Percentiles rank a stretch among this genome's conserved stretches.
These are phyloP conservation scores for Dysdera silvatica DNA, from an alignment of 1,140 invertebrate species.

Conservation along the genomic window DNA sequence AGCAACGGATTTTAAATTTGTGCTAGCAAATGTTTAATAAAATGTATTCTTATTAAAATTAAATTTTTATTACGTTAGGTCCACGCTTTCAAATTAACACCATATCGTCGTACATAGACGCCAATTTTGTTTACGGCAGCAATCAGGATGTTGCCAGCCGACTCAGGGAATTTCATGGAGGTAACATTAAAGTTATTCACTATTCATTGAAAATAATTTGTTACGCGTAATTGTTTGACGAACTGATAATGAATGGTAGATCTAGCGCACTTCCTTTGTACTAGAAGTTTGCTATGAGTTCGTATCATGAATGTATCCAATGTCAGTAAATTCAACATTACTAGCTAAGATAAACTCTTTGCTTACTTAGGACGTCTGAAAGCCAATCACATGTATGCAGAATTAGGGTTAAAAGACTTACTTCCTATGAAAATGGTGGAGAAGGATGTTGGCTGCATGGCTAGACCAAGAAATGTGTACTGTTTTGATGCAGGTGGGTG, in stretches of 20 bases:
- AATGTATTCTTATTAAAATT: not conserved
- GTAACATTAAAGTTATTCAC: too few species aligned
- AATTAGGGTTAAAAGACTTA: slow-evolving; percentile 79
- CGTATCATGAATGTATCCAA: not conserved
- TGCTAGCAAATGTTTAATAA: not conserved
- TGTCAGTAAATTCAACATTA: not conserved
- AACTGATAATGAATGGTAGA: not conserved
- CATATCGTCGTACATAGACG: slow-evolving; percentile 49
- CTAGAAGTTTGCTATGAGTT: not conserved
- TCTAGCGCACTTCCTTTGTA: not conserved
- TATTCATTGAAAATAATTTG: too few species aligned
- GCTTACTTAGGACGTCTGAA: slow-evolving; percentile 31
- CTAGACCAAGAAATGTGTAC: slow-evolving; percentile 63
- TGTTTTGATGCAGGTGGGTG: slow-evolving; percentile 68
- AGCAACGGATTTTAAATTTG: too few species aligned
- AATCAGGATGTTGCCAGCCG: slow-evolving; percentile 43
- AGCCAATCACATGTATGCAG: slow-evolving; percentile 62
- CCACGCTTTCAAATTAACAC: slow-evolving; percentile 47
- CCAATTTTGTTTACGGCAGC: slow-evolving; percentile 51
- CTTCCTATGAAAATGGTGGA: slow-evolving; percentile 77
- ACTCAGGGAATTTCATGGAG: slow-evolving; percentile 47
- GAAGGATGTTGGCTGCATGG: slow-evolving; percentile 81
- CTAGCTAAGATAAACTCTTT: not conserved
- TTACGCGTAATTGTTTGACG: not conserved
- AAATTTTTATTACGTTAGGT: slow-evolving; percentile 40